Percentiles rank a stretch among this genome's conserved stretches.
These are phyloP conservation scores for Mormyrus hasselquistii DNA, from an alignment of 2,797 vertebrate species.

Conservation along the genomic window DNA sequence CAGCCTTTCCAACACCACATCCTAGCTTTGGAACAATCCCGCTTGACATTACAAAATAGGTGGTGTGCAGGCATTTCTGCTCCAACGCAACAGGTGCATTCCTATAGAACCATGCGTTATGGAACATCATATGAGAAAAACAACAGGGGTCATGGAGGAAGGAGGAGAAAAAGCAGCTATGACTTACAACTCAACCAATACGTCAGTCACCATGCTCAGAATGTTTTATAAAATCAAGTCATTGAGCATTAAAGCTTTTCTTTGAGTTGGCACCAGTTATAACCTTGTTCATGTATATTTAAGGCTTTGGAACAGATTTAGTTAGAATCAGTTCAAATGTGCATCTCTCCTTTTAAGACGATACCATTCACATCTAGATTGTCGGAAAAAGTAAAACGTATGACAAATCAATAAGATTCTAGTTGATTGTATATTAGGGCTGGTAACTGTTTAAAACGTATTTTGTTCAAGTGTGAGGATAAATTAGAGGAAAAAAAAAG, in stretches of 20 bases:
- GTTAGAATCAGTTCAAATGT: not conserved
- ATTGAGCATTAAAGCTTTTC: not conserved
- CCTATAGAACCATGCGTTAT: not conserved
- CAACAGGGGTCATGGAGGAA: not conserved
- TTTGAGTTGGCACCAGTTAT: not conserved
- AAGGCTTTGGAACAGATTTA: not conserved
- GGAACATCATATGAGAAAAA: not conserved
- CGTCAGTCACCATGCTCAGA: not conserved
- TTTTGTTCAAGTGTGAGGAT: not conserved
- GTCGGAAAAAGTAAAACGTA: not conserved
- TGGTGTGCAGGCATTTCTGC: not conserved
- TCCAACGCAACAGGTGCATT: not conserved
- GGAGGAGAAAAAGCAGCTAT: not conserved
- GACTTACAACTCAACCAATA: not conserved
- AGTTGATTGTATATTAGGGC: not conserved
- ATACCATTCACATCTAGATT: not conserved
- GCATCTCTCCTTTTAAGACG: not conserved
- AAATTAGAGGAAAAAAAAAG: not conserved
- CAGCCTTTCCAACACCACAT: not conserved
- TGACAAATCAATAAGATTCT: not conserved
- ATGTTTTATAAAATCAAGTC: not conserved
- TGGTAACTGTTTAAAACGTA: not conserved
- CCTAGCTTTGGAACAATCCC: not conserved
- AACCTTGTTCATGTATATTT: not conserved
- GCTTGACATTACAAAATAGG: not conserved